A percentile compares a stretch with the other conserved stretches of the same genome.
Conservation (phyloP, 2,888 invertebrate species). For the Lithophane leautieri region DNA sequence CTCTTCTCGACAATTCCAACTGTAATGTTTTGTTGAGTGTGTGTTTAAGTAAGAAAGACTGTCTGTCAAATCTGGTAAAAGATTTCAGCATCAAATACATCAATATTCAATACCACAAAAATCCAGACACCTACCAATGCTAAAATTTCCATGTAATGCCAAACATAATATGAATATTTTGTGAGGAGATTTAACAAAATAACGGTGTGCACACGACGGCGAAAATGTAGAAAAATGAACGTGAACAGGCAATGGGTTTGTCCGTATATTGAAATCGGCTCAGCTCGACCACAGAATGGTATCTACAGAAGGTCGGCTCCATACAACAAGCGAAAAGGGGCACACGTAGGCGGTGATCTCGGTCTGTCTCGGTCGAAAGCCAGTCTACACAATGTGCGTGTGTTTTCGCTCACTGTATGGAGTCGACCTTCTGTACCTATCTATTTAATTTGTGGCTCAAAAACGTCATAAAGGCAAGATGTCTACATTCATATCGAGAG, state of each 20-base stretch:
- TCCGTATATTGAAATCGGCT: conserved; percentile 76
- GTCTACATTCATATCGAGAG: conserved; percentile 78
- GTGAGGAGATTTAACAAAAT: conserved; percentile 67
- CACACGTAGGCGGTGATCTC: background rate
- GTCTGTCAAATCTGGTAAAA: background rate
- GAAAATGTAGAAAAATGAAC: conserved; percentile 69
- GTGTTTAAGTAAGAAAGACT: background rate
- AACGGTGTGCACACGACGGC: conserved; percentile 71
- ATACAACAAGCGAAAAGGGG: background rate
- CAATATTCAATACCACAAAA: background rate
- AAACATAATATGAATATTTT: conserved; percentile 64
- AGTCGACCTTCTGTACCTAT: conserved; percentile 1
- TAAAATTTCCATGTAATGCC: conserved; percentile 40
- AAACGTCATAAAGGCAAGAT: conserved; percentile 82
- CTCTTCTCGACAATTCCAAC: background rate
- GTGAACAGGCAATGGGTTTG: conserved; percentile 69
- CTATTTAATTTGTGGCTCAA: conserved; percentile 34
- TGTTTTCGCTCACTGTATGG: background rate
- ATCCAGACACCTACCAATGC: conserved; percentile 10
- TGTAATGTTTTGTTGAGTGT: background rate
- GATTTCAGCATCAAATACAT: background rate
- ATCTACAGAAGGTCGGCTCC: conserved; percentile 1
- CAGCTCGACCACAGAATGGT: background rate
- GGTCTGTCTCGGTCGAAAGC: background rate
- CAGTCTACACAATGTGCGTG: background rate